These are phyloP conservation scores for Drosophila koepferae DNA, from an alignment of 2,888 invertebrate genomes.

Conservation along the genomic window DNA sequence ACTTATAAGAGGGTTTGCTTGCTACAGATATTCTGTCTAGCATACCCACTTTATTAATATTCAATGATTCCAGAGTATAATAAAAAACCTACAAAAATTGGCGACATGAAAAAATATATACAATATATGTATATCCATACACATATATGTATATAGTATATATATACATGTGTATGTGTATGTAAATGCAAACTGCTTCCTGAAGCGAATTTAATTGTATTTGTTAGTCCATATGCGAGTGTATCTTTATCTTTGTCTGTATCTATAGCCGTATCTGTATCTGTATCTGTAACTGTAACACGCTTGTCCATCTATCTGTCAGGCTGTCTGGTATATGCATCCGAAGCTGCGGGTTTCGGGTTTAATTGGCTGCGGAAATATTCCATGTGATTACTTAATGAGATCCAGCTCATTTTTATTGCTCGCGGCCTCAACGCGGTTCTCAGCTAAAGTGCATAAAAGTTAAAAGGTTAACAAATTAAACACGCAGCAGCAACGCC, in stretches of 20 bases:
- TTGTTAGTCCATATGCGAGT: constrained; percentile 39
- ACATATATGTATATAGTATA: not conserved
- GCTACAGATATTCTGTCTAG: too few species aligned
- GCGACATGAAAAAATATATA: constrained; percentile 23
- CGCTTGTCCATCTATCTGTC: constrained; percentile 65
- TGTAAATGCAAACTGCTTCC: constrained; percentile 66
- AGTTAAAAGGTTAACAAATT: constrained; percentile 76
- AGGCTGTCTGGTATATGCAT: constrained; percentile 49
- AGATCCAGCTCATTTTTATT: constrained; percentile 75
- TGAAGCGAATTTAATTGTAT: constrained; percentile 78
- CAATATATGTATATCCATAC: too few species aligned
- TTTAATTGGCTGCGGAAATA: constrained; percentile 81
- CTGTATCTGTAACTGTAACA: constrained; percentile 27
- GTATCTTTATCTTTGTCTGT: constrained; percentile 31
- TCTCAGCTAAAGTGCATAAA: constrained; percentile 59
- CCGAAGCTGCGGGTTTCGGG: constrained; percentile 69
- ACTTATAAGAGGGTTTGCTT: too few species aligned
- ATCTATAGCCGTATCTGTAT: constrained; percentile 26
- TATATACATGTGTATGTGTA: not conserved
- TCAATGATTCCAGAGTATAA: not conserved
- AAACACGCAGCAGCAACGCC: constrained; percentile 37
- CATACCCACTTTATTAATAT: not conserved
- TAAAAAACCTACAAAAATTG: constrained; percentile 9
- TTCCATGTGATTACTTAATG: constrained; percentile 81
- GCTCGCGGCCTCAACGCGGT: constrained; percentile 23